Conservation (phyloP, 2,888 invertebrate species). For the Homarus gammarus region DNA sequence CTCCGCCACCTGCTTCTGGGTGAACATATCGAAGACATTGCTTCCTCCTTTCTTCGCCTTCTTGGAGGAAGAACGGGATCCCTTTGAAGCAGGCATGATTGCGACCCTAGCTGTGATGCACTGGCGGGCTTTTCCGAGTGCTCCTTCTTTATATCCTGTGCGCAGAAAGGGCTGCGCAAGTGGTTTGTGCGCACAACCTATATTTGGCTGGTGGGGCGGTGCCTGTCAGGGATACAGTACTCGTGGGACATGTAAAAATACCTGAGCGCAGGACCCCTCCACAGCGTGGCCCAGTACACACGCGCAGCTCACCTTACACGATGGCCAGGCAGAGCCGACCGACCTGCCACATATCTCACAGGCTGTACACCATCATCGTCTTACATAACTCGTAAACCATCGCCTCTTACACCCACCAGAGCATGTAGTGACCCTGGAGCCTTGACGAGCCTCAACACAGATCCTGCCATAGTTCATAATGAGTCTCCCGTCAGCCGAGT, state of each 20-base stretch:
- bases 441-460: too few relatives aligned
- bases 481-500: neutral
- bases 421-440: too few relatives aligned
- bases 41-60: constrained; percentile 76
- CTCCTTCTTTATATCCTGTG: constrained; percentile 71
- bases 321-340: neutral
- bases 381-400: neutral
- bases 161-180: constrained; percentile 51
- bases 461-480: too few relatives aligned
- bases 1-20: constrained; percentile 76
- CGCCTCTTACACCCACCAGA: neutral
- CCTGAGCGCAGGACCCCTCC: constrained; percentile 42
- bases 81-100: constrained; percentile 76
- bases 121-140: constrained; percentile 59
- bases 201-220: constrained; percentile 60
- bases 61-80: constrained; percentile 80
- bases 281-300: neutral
- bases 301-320: constrained; percentile 62
- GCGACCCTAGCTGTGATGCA: constrained; percentile 75
- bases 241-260: constrained; percentile 46
- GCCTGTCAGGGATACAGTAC: constrained; percentile 54
- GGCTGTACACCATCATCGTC: neutral
- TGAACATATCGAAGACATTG: constrained; percentile 76
- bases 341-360: neutral
- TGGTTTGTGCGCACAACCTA: constrained; percentile 57